Evolutionary conservation across 64 coral and sea anemone species (phyloP), one percentile per base, ranked within the genome.

Genomic region (Platygyra sinensis): DNA sequence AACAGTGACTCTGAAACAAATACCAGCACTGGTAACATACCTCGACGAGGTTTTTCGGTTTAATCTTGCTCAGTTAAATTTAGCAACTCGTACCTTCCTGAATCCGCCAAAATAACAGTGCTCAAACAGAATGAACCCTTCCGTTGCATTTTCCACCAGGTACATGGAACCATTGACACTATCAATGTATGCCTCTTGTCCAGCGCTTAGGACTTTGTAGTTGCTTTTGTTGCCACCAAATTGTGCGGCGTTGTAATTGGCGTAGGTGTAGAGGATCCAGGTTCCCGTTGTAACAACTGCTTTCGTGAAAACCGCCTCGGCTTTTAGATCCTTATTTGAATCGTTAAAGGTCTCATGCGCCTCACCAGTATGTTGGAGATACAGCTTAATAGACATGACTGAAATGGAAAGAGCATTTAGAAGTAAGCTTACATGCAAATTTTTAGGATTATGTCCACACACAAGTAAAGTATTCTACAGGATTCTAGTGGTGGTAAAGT

Each of bases 41-140:
- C n/a, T n/a, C n/a, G n/a, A n/a, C n/a, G n/a, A n/a, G 10, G 50
- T 52, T 52, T 52, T 65, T n/a, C 18, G 16, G 62, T 65, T 19
- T n/a, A 65, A 65, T 14, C 24, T 4, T 19, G 63, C 7, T n/a
- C 18, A 67, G 63, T 24, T 67, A 24, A 17, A 24, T 2, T n/a
- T n/a, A 6, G 1, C 18, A 24, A 6, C 5, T 22, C 9, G 19
- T 54, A 87, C 72, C 86, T 75, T 14, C 30, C 22, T 46, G 1
- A 0, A 0, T 28, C 86, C 86, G 12, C 86, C 86, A 13, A 61
- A 87, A 24, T 60, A 60, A 8, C 19, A 7, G 55, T 87, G 86
- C 25, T 75, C 86, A 54, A 74, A 87, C 50, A 87, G 25, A 52
- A 75, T 22, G 30, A 87, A n/a, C 75, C 86, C 86, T 11, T 74